Conservation (phyloP, 1,140 invertebrate species). For the Catajapyx aquilonaris region DNA sequence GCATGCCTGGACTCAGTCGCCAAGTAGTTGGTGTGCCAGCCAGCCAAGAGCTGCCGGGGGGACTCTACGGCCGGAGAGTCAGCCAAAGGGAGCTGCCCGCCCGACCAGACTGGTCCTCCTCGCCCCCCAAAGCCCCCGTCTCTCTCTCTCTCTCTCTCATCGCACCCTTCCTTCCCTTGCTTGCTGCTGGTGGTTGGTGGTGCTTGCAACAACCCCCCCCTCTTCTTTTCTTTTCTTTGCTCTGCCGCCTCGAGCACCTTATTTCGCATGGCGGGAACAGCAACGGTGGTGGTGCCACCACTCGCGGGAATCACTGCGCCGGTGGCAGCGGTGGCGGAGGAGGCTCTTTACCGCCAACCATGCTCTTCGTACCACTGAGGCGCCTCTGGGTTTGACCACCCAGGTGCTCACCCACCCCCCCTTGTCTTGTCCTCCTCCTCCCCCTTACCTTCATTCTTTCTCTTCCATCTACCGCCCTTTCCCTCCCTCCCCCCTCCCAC, state of each 20-base stretch:
- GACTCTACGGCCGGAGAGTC: too few relatives aligned
- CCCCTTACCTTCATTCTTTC: conserved; percentile 7
- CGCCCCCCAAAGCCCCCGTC: neutral
- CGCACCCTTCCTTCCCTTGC: neutral
- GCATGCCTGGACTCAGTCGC: too few relatives aligned
- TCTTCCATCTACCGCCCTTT: conserved; percentile 4
- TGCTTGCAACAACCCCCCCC: too few relatives aligned
- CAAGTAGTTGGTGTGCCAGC: too few relatives aligned
- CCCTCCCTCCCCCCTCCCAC: conserved; percentile 3
- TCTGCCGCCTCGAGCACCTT: neutral
- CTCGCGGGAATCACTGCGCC: neutral
- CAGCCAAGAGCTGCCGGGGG: too few relatives aligned
- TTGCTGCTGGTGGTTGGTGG: too few relatives aligned
- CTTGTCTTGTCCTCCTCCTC: conserved; percentile 18
- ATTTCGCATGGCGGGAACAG: neutral
- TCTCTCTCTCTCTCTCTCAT: conserved; percentile 1
- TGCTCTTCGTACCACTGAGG: too few relatives aligned
- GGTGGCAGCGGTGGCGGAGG: too few relatives aligned
- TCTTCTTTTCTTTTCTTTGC: neutral
- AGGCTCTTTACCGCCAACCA: too few relatives aligned
- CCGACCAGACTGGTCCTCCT: too few relatives aligned
- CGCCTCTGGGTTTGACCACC: too few relatives aligned
- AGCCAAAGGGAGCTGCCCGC: too few relatives aligned
- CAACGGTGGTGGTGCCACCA: neutral
- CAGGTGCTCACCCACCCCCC: conserved; percentile 12